Evolutionary conservation across 2,113 vertebrate genomes (phyloP).

Genomic region (cattle (Bos taurus)): DNA sequence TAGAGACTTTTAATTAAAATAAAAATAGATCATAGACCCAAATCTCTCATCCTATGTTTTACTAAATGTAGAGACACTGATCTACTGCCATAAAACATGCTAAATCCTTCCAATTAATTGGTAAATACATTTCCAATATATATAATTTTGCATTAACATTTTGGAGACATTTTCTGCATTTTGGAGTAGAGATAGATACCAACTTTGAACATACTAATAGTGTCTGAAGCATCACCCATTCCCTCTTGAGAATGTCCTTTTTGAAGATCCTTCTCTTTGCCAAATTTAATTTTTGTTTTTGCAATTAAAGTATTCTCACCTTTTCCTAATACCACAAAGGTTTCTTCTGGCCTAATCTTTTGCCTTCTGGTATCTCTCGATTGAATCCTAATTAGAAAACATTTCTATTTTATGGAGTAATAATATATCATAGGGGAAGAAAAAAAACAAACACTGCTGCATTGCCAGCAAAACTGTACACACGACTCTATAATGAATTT

Average conservation of each 20-base stretch:
- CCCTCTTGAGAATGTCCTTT: constrained; percentile 10
- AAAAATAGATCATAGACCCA: accelerated
- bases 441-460: neutral
- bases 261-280: neutral
- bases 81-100: neutral
- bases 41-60: neutral
- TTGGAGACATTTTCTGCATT: constrained; percentile 38
- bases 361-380: neutral
- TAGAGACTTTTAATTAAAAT: constrained; percentile 21
- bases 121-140: neutral
- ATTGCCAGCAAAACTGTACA: neutral
- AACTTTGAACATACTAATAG: neutral
- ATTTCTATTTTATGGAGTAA: constrained; percentile 27
- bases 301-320: neutral
- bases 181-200: neutral
- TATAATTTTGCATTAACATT: constrained; percentile 13
- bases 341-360: neutral
- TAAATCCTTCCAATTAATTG: neutral
- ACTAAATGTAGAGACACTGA: neutral
- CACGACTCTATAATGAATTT: constrained; percentile 17
- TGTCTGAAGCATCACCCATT: neutral
- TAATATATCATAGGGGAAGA: neutral
- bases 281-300: constrained; percentile 9
- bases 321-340: neutral
- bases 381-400: constrained; percentile 23